Evolutionary conservation across 2,797 vertebrate genomes (phyloP), one percentile per base, ranked within the genome.

Genomic region (Esox lucius): DNA sequence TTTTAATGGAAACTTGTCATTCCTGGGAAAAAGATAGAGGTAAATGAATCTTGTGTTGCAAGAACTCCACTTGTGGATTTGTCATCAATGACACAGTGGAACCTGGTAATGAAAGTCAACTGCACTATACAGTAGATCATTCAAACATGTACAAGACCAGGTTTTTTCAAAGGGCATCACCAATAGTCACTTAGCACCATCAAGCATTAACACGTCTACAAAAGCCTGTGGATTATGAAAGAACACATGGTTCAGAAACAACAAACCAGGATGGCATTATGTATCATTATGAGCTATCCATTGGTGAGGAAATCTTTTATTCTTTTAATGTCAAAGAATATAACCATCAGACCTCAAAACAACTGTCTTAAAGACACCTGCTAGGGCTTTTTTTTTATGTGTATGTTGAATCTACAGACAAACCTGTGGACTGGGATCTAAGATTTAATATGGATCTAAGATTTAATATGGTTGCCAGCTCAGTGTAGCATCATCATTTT

Each of bases 331-430:
- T 22, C 13, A n/a, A 39, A 28, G 15, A 35, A 72, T 17, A 12
- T 39, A 26, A 22, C 46, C 31, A 13, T 26, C 31, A 49, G 51
- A 16, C 49, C 22, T 46, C 51, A 46, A 59, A 59, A 31, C 49
- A 59, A 0, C 35, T 67, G 79, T 81, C 72, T 31, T 79, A 28
- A 77, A 68, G 72, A 80, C 68, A 71, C 66, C 65, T 72, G 17
- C 7, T n/a, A 70, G 26, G 9, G 68, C 48, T 33, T 24, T 70
- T 33, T 67, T 67, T 67, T 42, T 1, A 9, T 28, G 5, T 26
- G 28, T 53, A 51, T 24, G 70, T 78, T 75, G 82, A 81, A 80
- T 49, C 19, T 85, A 89, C 80, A 61, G 82, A 83, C 22, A 51
- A 66, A 84, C 78, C 82, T 86, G 81, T 26, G 64, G 77, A 78